phyloP scores from a whole-genome alignment of 2,888 invertebrate genomes.

The Liopterus haemorrhoidalis region DNA sequence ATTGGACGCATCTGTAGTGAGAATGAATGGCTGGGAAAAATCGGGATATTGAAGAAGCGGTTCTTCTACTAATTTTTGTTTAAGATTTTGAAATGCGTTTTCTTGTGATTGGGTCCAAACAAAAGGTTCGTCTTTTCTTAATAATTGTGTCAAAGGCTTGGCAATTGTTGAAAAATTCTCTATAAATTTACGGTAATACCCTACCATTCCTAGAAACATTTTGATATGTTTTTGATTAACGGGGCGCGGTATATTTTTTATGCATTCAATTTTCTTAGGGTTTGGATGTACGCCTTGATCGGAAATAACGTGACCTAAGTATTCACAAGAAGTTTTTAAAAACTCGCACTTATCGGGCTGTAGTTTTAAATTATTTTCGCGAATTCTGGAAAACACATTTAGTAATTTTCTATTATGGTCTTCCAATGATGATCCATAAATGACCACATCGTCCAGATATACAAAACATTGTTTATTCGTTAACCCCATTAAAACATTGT shows the following conservation, averaged over 20 bases:
- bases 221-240: conserved; percentile 31
- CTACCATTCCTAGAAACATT: conserved; percentile 39
- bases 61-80: conserved; percentile 8
- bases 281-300: conserved; percentile 32
- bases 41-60: conserved; percentile 12
- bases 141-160: conserved; percentile 32
- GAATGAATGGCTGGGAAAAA: conserved; percentile 2
- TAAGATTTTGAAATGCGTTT: conserved; percentile 21
- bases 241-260: conserved; percentile 32
- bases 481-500: conserved; percentile 36
- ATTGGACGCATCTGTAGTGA: conserved; percentile 18
- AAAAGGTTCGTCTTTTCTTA: conserved; percentile 29
- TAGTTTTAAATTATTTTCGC: conserved; percentile 20
- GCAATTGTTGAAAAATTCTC: conserved; percentile 35
- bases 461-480: conserved; percentile 37
- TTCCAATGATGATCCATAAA: conserved; percentile 32
- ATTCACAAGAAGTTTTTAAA: conserved; percentile 12
- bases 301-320: conserved; percentile 16
- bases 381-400: conserved; percentile 18
- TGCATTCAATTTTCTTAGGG: conserved; percentile 31
- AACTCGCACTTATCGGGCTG: conserved; percentile 29
- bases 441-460: conserved; percentile 39
- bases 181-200: conserved; percentile 42
- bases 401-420: conserved; percentile 26
- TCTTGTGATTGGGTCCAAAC: conserved; percentile 19